Evolutionary conservation across 2,113 vertebrate species (phyloP).

Genomic region (Edolisoma coerulescens): DNA sequence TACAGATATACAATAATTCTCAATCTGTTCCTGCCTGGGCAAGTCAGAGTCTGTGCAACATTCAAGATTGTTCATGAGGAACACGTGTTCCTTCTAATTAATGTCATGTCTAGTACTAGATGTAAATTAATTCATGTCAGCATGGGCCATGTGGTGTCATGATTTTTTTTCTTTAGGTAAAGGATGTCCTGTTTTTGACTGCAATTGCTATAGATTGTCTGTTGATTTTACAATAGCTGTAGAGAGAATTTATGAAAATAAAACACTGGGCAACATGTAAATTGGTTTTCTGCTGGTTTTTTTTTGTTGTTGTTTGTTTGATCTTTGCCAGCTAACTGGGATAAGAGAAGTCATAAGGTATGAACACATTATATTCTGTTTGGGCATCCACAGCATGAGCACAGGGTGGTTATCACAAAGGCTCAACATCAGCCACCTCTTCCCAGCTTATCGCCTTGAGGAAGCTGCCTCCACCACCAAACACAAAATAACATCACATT

Average conservation of each 20-base stretch:
- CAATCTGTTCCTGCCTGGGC: slow-evolving; percentile 13
- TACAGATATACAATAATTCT: background rate
- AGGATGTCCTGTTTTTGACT: background rate
- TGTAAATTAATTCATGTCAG: background rate
- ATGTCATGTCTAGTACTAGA: background rate
- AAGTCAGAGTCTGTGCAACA: background rate
- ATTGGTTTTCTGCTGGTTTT: background rate
- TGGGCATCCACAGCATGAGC: background rate
- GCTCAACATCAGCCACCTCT: background rate
- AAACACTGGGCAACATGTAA: background rate
- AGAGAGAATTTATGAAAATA: background rate
- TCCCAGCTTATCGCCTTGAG: background rate
- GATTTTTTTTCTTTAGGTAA: background rate
- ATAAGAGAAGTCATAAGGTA: background rate
- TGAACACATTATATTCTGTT: background rate
- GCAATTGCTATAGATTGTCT: background rate
- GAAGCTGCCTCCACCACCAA: background rate
- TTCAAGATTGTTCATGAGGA: background rate
- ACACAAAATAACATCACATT: slow-evolving; percentile 1
- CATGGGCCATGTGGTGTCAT: background rate
- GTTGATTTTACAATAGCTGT: background rate
- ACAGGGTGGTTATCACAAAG: background rate
- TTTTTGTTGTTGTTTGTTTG: background rate
- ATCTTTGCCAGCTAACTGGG: background rate
- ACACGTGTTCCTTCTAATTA: background rate